Evolutionary conservation across 1,140 invertebrate genomes (phyloP), one percentile per base, ranked within the genome.

Genomic region (Hylaeus volcanicus): DNA sequence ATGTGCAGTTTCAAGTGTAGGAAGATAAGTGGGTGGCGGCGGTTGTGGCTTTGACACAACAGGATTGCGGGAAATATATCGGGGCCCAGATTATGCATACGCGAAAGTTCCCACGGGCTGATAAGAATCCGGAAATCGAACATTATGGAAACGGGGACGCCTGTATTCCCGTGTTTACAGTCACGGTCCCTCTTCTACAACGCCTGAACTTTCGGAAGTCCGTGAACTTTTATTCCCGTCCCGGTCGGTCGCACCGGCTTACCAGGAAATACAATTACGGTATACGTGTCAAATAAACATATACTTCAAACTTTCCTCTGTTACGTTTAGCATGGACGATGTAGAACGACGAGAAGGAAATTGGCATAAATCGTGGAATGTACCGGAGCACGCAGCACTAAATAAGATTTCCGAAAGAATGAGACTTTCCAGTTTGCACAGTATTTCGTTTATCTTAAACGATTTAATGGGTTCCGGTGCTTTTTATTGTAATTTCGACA

Each of bases 41-140:
- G 64, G 48, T 55, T 55, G 61, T 55, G 48, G 48, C 60, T 51
- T 65, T 74, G 60, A 74, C 61, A 55, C 37, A 41, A 43, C 60
- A 76, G 43, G n/a, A 60, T 65, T 39, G 12, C 58, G 58, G 53
- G 56, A 78, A 65, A 84, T 68, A 58, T 76, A 77, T 76, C 45
- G 45, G 15, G 37, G 12, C 39, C 15, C 26, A n/a, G 48, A 66
- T 51, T 9, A 51, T 66, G 61, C 26, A 61, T 14, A 37, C 64
- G 53, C 41, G 37, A 58, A 69, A 68, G 12, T 58, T 76, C 39
- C 51, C 53, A 37, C 48, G 41, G 26, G 53, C 53, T 8, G 64
- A 48, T 69, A 76, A 76, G n/a, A 60, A 70, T 77, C 48, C 55
- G 74, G 66, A 77, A 77, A 70, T 77, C 66, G 74, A 70, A 77